Percentiles rank a stretch among this genome's conserved stretches.
These are phyloP conservation scores for Takifugu ocellatus DNA, from an alignment of 2,797 vertebrate genomes.

Conservation along the genomic window DNA sequence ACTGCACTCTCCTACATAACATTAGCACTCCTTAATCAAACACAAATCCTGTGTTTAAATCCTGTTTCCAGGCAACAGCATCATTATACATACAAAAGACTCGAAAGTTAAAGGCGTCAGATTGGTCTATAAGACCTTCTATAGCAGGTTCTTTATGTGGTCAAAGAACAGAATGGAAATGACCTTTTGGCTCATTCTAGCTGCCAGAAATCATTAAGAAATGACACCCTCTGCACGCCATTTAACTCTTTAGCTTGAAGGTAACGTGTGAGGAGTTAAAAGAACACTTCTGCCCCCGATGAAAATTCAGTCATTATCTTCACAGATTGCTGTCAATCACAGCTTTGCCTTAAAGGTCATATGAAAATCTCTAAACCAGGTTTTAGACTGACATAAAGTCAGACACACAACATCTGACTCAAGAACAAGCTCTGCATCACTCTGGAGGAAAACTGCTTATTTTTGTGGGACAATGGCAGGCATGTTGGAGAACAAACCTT, in stretches of 20 bases:
- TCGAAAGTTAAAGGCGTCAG: conserved; percentile 32
- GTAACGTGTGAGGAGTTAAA: conserved; percentile 13
- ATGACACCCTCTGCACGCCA: conserved; percentile 5
- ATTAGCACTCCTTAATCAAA: neutral
- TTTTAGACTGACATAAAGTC: neutral
- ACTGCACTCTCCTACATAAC: neutral
- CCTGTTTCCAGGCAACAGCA: conserved; percentile 15
- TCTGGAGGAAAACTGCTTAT: conserved; percentile 17
- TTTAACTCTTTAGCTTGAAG: conserved; percentile 23
- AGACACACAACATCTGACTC: no score
- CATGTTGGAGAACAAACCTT: conserved; percentile 15
- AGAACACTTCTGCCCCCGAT: conserved; percentile 12
- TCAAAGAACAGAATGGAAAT: conserved; percentile 26
- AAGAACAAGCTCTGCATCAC: neutral
- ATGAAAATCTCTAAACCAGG: conserved; percentile 6
- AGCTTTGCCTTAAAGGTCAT: conserved; percentile 2
- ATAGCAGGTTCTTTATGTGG: conserved; percentile 18
- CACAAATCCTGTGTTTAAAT: conserved; percentile 19
- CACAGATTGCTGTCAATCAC: conserved; percentile 27
- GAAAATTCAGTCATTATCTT: conserved; percentile 29
- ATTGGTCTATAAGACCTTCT: conserved; percentile 12
- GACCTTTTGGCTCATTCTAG: conserved; percentile 26
- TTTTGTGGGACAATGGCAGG: conserved; percentile 7
- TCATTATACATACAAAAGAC: conserved; percentile 16
- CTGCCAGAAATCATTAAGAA: conserved; percentile 35